These are phyloP conservation scores for Idaea biselata DNA, from an alignment of 2,888 invertebrate genomes.

Conservation along the genomic window DNA sequence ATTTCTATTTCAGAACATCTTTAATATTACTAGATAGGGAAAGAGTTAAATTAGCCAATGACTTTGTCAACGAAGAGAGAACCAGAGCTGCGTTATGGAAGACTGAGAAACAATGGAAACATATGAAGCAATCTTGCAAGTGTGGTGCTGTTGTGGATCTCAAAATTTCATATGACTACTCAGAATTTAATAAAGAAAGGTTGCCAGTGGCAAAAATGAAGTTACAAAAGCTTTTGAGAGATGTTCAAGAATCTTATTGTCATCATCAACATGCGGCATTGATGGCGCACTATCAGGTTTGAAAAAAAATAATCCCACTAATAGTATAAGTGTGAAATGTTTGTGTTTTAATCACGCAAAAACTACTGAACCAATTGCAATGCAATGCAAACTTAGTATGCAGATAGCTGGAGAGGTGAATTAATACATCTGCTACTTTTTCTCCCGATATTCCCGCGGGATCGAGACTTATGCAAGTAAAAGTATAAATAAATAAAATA, in stretches of 20 bases:
- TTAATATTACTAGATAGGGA: slow-evolving; percentile 61
- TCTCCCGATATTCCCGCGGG: no score
- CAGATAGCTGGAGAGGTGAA: no score
- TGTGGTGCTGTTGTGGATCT: slow-evolving; percentile 52
- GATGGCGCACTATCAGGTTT: slow-evolving; percentile 64
- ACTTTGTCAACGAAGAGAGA: slow-evolving; percentile 56
- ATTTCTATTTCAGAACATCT: slow-evolving; percentile 48
- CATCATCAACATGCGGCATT: slow-evolving; percentile 65
- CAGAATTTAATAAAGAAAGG: slow-evolving; percentile 52
- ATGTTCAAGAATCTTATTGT: slow-evolving; percentile 66
- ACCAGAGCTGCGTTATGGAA: slow-evolving; percentile 54
- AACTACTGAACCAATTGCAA: no score
- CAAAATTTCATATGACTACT: slow-evolving; percentile 52
- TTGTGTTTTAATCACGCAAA: neutral
- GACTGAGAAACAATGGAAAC: slow-evolving; percentile 46
- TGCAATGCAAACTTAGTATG: no score
- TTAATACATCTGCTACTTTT: no score
- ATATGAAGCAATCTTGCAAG: slow-evolving; percentile 43
- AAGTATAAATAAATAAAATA: no score
- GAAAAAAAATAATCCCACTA: neutral
- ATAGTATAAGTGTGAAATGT: neutral
- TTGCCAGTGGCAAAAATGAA: slow-evolving; percentile 57
- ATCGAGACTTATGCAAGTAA: no score
- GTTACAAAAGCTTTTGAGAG: slow-evolving; percentile 53
- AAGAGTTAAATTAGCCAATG: slow-evolving; percentile 42